Conservation (phyloP, 2,113 vertebrate species). For the Macrotis lagotis region DNA sequence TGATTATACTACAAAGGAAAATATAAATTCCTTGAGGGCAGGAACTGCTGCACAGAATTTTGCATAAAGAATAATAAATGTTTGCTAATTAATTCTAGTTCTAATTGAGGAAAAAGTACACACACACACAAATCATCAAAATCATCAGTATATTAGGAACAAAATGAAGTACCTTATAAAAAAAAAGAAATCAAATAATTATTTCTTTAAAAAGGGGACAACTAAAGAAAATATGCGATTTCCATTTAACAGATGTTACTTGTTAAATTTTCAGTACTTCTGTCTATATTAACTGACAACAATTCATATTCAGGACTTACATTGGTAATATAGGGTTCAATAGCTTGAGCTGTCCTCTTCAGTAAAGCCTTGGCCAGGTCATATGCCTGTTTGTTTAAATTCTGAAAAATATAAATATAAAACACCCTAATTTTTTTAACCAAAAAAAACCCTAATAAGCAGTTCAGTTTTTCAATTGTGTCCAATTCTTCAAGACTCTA, state of each 20-base stretch:
- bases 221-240: slow-evolving; percentile 44
- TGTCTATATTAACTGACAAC: neutral
- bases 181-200: slow-evolving; percentile 47
- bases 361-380: slow-evolving; percentile 98
- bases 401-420: slow-evolving; percentile 83
- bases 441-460: slow-evolving; percentile 19
- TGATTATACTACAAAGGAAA: neutral
- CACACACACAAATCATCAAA: slow-evolving; percentile 18
- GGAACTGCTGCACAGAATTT: neutral
- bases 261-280: slow-evolving; percentile 25
- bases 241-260: neutral
- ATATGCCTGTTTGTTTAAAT: slow-evolving; percentile 99
- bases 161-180: neutral
- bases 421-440: slow-evolving; percentile 27
- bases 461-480: neutral
- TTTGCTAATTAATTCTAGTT: slow-evolving; percentile 51
- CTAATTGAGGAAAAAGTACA: slow-evolving; percentile 21
- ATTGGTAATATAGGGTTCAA: slow-evolving; percentile 99
- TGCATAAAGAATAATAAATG: neutral
- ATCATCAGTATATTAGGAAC: neutral
- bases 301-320: slow-evolving; percentile 86
- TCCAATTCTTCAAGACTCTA: neutral
- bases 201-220: slow-evolving; percentile 37
- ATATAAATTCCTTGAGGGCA: neutral
- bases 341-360: slow-evolving; percentile 98